Base-by-base conservation (phyloP, 1,140 invertebrate species). In the Maconellicoccus hirsutus region DNA sequence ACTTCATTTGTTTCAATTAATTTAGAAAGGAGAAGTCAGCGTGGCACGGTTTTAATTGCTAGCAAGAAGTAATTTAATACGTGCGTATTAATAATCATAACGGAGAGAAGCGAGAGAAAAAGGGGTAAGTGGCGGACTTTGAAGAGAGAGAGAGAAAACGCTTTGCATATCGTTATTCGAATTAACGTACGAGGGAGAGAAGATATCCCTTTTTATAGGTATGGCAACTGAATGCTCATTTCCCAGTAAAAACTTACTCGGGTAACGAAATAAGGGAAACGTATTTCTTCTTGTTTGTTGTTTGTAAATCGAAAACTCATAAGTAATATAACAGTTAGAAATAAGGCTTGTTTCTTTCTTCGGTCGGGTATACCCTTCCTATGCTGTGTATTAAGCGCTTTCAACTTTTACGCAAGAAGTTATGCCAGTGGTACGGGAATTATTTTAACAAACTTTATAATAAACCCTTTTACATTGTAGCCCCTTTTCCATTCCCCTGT, bases 1-100 rank as follows among this genome's bases (percentile, higher is more conserved):
- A 63, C 61, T 66, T 52, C 59, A 73, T 73, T 73, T 70, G 73
- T 73, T 72, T 70, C 71, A 73, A 72, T 73, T 73, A 73, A 73
- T 73, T 71, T 39, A n/a, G 19, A 29, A 26, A 70, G 70, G 61
- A 63, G 61, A 66, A 66, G 61, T 66, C 61, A 66, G 61, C 33
- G 42, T 42, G 27, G 63, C 63, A 70, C 63, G 61, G 69, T 72
- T 72, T 72, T 72, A 72, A 72, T 72, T 72, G 72, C 71, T 59
- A 73, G 70, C 42, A 66, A 71, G 70, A 59, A 72, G 73, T 66
- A 73, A 71, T 71, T 70, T 71, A 71, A 72, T 72, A 73, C 73
- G 73, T 73, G 73, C 61, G 73, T 73, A 73, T 73, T 73, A 73
- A 73, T 73, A 73, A 73, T 73, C 73, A 73, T 73, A 71, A 38